phyloP scores from a whole-genome alignment of 2,113 vertebrate species.

The rabbit (Oryctolagus cuniculus) region DNA sequence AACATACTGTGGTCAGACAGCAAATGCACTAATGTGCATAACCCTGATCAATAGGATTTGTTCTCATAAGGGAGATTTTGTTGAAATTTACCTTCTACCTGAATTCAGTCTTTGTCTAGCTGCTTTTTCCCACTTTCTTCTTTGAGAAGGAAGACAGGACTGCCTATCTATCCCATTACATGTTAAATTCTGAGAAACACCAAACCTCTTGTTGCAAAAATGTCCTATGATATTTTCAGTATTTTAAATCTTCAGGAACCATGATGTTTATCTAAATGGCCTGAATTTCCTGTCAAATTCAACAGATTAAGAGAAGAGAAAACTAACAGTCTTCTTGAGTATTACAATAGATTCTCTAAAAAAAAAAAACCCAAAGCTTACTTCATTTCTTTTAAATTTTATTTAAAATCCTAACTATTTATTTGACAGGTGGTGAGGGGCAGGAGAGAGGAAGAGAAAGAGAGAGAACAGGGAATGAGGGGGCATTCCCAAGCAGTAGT shows the following conservation, averaged over 20 bases:
- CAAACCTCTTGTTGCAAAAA: slow-evolving; percentile 21
- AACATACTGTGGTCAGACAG: background rate
- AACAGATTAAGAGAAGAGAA: background rate
- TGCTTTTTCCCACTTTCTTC: background rate
- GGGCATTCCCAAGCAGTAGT: too few species aligned
- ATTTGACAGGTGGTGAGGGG: too few species aligned
- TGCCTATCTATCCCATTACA: background rate
- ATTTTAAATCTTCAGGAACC: background rate
- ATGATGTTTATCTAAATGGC: slow-evolving; percentile 48
- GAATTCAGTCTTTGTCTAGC: background rate
- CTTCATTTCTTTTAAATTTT: too few species aligned
- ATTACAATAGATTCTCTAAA: slow-evolving; percentile 27
- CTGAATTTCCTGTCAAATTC: background rate
- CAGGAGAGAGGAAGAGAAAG: too few species aligned
- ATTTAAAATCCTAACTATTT: too few species aligned
- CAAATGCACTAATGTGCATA: background rate
- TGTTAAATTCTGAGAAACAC: slow-evolving; percentile 17
- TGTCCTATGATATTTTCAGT: background rate
- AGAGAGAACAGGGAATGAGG: too few species aligned
- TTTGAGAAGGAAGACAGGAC: background rate
- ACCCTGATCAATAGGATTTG: background rate
- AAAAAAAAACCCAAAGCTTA: too few species aligned
- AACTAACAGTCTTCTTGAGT: background rate
- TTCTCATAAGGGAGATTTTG: background rate
- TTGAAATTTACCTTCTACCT: background rate